Percentiles rank a stretch among this genome's conserved stretches.
phyloP scores from a whole-genome alignment of 2,888 invertebrate species.

The Celastrina argiolus region DNA sequence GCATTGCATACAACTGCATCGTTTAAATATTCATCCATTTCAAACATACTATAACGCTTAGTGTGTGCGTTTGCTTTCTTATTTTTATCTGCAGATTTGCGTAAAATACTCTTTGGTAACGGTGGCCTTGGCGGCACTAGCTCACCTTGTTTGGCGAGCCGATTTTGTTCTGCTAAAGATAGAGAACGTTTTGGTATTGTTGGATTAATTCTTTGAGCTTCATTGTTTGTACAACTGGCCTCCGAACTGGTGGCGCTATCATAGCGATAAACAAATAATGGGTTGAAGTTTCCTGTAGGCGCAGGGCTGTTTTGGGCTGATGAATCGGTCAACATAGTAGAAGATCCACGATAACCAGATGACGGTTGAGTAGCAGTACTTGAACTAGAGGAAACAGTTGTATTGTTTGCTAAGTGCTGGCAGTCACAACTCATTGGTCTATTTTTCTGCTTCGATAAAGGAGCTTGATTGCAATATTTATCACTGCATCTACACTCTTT shows the following conservation, averaged over 20 bases:
- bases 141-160: conserved; percentile 66
- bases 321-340: conserved; percentile 88
- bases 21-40: conserved; percentile 79
- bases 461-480: conserved; percentile 65
- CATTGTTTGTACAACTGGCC: conserved; percentile 82
- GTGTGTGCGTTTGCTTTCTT: conserved; percentile 70
- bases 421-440: conserved; percentile 80
- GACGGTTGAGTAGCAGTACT: conserved; percentile 88
- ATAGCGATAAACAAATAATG: conserved; percentile 89
- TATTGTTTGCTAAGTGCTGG: conserved; percentile 74
- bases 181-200: conserved; percentile 83
- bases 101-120: conserved; percentile 83
- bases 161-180: conserved; percentile 76
- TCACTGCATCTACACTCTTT: conserved; percentile 65
- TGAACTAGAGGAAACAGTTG: conserved; percentile 81
- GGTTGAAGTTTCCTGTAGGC: conserved; percentile 79
- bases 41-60: conserved; percentile 89
- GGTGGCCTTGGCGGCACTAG: conserved; percentile 84
- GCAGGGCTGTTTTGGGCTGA: conserved; percentile 83
- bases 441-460: conserved; percentile 73
- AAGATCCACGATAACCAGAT: conserved; percentile 91
- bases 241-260: conserved; percentile 86
- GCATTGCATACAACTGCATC: conserved; percentile 67
- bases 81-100: conserved; percentile 79
- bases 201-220: conserved; percentile 67